A percentile compares a stretch with the other conserved stretches of the same genome.
These are phyloP conservation scores for Ceyx melanurus DNA, from an alignment of 2,113 vertebrate species.

Conservation along the genomic window DNA sequence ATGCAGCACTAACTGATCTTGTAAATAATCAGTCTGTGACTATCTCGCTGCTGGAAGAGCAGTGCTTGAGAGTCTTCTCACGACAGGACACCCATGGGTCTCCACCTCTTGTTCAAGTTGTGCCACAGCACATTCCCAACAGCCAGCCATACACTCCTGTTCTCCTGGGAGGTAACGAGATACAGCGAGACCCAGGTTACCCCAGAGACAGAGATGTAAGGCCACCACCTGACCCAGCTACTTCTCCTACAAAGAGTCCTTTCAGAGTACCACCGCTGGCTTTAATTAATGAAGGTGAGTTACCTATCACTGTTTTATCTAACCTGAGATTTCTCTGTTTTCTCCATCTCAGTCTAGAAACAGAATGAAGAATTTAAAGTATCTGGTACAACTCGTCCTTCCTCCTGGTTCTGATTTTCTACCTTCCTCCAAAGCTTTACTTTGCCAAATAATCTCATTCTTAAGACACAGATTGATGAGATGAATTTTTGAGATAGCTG, in stretches of 20 bases:
- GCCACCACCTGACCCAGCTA: conserved; percentile 78
- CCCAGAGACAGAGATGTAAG: conserved; percentile 80
- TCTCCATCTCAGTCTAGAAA: neutral
- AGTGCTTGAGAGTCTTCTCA: conserved; percentile 85
- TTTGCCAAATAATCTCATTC: neutral
- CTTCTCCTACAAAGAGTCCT: conserved; percentile 82
- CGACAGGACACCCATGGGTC: conserved; percentile 82
- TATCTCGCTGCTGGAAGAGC: conserved; percentile 89
- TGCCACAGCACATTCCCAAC: conserved; percentile 87
- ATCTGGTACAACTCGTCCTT: neutral
- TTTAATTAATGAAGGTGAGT: conserved; percentile 88
- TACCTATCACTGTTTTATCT: neutral
- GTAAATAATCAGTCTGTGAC: conserved; percentile 96
- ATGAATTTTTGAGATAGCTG: neutral
- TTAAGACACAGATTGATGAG: neutral
- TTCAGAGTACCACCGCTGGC: conserved; percentile 85
- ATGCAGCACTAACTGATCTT: conserved; percentile 84
- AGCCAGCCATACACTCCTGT: conserved; percentile 81
- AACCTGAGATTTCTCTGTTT: neutral
- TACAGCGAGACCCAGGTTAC: conserved; percentile 88
- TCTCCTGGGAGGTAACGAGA: conserved; percentile 86
- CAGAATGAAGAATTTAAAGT: neutral
- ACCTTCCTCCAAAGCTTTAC: neutral
- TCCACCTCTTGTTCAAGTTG: conserved; percentile 93
- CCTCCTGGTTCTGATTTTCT: neutral